Percentiles rank a stretch among this genome's conserved stretches.
Conservation (phyloP, 2,888 invertebrate genomes). For the Synanthedon myopaeformis region DNA sequence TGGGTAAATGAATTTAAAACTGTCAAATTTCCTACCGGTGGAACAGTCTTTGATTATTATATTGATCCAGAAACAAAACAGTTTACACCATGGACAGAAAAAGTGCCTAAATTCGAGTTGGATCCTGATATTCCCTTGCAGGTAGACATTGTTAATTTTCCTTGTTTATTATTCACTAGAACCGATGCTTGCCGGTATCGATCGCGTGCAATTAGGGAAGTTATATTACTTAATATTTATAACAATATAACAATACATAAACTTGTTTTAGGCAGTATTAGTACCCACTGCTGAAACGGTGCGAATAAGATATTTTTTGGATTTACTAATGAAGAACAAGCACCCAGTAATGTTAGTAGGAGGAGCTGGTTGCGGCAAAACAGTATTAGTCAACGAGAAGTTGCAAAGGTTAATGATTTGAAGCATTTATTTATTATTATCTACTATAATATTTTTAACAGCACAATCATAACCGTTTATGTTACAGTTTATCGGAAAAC, state of each 20-base stretch:
- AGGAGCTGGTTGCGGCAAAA: constrained; percentile 94
- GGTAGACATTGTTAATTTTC: constrained; percentile 41
- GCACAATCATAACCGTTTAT: neutral
- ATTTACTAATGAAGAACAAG: constrained; percentile 87
- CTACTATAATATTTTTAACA: neutral
- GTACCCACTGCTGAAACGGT: constrained; percentile 96
- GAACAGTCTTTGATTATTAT: constrained; percentile 95
- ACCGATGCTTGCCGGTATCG: too few species aligned
- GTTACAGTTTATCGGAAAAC: constrained; percentile 78
- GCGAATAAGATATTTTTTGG: constrained; percentile 88
- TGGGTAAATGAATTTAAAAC: constrained; percentile 97
- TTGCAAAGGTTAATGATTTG: constrained; percentile 55
- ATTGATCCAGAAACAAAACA: constrained; percentile 92
- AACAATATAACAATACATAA: too few species aligned
- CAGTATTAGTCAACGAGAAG: constrained; percentile 82
- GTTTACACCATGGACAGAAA: constrained; percentile 90
- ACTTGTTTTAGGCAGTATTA: constrained; percentile 86
- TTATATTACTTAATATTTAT: too few species aligned
- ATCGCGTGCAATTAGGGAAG: too few species aligned
- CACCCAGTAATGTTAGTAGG: constrained; percentile 97
- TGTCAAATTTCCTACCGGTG: constrained; percentile 90
- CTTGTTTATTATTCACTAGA: neutral
- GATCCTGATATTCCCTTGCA: constrained; percentile 93
- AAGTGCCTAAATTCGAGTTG: constrained; percentile 89
- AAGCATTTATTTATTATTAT: neutral